phyloP scores from a whole-genome alignment of 35 echinoderm and acorn worm genomes.

The Lytechinus pictus region DNA sequence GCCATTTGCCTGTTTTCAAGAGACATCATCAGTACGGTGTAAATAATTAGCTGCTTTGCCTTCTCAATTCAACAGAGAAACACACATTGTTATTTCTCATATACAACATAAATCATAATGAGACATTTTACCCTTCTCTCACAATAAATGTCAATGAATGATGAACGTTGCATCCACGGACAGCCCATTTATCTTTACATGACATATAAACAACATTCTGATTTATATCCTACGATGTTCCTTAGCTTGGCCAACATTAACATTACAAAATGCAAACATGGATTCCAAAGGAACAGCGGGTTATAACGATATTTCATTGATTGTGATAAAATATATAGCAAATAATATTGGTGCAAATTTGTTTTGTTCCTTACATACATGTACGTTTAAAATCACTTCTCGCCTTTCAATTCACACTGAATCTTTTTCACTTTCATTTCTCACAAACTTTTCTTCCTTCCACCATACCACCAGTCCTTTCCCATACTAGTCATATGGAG shows the following conservation, averaged over 20 bases:
- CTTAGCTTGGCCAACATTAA: not conserved
- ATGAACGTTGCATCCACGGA: not conserved
- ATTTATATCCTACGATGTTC: not conserved
- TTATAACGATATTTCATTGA: not conserved
- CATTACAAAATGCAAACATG: not conserved
- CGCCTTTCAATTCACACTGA: not conserved
- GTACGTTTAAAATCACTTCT: not conserved
- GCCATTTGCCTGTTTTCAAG: too few species aligned
- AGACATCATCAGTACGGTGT: too few species aligned
- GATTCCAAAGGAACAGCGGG: not conserved
- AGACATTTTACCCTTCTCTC: not conserved
- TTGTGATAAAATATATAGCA: not conserved
- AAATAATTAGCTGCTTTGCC: not conserved
- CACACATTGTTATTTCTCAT: not conserved
- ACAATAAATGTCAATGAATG: not conserved
- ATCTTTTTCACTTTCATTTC: too few species aligned
- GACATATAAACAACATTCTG: not conserved
- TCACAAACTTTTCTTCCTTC: too few species aligned
- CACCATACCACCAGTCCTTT: too few species aligned
- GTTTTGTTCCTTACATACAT: not conserved
- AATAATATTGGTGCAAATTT: not conserved
- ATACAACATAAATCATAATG: not conserved
- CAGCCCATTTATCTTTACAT: not conserved
- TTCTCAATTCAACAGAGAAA: not conserved
- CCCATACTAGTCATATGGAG: too few species aligned